phyloP scores from a whole-genome alignment of 1,140 invertebrate species.

The Schmidtea mediterranea region DNA sequence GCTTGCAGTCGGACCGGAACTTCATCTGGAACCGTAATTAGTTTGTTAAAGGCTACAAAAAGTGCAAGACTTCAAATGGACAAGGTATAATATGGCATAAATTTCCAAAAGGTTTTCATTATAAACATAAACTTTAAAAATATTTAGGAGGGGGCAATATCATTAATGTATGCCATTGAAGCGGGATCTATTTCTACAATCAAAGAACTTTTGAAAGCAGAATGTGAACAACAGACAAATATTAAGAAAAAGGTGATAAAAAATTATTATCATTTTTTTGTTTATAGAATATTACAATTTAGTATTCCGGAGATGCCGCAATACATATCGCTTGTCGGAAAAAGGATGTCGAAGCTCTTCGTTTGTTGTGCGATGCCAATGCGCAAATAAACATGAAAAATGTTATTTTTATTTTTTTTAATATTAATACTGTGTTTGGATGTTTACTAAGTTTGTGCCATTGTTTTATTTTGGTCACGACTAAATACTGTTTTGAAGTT shows the following conservation, averaged over 20 bases:
- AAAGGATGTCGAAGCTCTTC: slow-evolving; percentile 87
- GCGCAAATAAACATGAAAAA: slow-evolving; percentile 56
- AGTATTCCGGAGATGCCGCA: slow-evolving; percentile 34
- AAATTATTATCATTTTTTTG: slow-evolving; percentile 61
- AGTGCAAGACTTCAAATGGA: slow-evolving; percentile 85
- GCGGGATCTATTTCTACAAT: slow-evolving; percentile 80
- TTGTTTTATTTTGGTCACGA: too few relatives aligned
- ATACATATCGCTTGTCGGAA: slow-evolving; percentile 78
- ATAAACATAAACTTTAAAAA: slow-evolving; percentile 41
- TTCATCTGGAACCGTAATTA: slow-evolving; percentile 84
- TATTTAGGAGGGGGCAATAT: slow-evolving; percentile 45
- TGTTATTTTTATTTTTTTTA: too few relatives aligned
- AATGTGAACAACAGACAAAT: background rate
- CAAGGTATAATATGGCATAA: too few relatives aligned
- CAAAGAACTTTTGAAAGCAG: slow-evolving; percentile 53
- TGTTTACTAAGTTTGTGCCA: too few relatives aligned
- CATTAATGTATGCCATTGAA: slow-evolving; percentile 73
- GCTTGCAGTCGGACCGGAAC: slow-evolving; percentile 33
- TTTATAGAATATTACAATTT: slow-evolving; percentile 75
- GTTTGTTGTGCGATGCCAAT: slow-evolving; percentile 69
- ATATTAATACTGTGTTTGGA: too few relatives aligned
- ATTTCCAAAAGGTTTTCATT: too few relatives aligned
- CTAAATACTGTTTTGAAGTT: too few relatives aligned
- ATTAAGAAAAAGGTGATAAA: too few relatives aligned
- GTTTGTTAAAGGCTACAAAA: slow-evolving; percentile 72